Conservation (phyloP, 2,113 vertebrate genomes). For the Mormyrus lacerda region DNA sequence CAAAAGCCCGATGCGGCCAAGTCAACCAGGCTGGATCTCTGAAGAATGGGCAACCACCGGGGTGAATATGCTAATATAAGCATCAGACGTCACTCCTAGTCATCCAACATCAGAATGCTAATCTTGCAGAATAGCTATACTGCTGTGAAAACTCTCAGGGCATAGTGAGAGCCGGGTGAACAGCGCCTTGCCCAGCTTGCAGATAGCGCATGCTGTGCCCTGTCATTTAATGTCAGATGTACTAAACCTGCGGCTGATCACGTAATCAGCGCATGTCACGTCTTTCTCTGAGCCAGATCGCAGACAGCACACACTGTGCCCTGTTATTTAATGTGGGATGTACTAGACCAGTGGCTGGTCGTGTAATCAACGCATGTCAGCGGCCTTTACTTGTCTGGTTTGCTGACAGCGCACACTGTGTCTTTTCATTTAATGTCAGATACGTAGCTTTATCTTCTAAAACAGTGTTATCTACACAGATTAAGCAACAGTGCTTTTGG, state of each 20-base stretch:
- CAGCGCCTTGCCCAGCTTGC: background rate
- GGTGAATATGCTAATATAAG: background rate
- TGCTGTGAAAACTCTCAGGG: background rate
- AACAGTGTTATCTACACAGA: background rate
- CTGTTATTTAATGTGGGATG: too few relatives aligned
- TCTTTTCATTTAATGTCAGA: background rate
- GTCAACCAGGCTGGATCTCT: background rate
- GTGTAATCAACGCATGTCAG: too few relatives aligned
- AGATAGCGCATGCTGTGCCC: background rate
- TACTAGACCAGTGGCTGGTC: too few relatives aligned
- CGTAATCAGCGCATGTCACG: background rate
- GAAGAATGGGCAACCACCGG: background rate
- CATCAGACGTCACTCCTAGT: background rate
- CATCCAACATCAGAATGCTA: background rate
- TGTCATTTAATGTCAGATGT: background rate
- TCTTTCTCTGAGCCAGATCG: background rate
- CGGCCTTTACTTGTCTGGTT: too few relatives aligned
- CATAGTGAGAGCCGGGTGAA: background rate
- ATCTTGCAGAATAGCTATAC: background rate
- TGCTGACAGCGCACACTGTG: background rate
- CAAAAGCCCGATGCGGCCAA: background rate
- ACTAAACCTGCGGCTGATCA: background rate
- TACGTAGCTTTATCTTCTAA: background rate
- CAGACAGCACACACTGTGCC: background rate
- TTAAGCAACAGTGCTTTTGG: background rate